Evolutionary conservation across 92 coral and sea anemone genomes (phyloP).

Genomic region (Phenganax stokvisi): DNA sequence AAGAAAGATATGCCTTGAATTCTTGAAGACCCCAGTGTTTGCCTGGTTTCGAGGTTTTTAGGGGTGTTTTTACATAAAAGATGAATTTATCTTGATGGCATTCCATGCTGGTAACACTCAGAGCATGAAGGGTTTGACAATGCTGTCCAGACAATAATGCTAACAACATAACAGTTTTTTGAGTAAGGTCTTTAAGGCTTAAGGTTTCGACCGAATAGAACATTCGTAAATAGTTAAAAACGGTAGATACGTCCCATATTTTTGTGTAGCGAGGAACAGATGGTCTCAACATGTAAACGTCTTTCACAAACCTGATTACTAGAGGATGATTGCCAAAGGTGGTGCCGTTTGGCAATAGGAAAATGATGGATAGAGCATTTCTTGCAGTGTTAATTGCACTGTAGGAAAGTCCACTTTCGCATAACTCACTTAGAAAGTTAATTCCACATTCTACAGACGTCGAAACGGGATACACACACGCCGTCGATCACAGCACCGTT

Average conservation of each 20-base stretch:
- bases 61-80: neutral
- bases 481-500: constrained; percentile 43
- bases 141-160: constrained; percentile 19
- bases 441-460: constrained; percentile 46
- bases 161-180: constrained; percentile 19
- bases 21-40: constrained; percentile 30
- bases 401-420: constrained; percentile 28
- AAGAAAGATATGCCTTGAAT: too few species aligned
- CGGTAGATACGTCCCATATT: neutral
- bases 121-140: constrained; percentile 9
- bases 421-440: constrained; percentile 37
- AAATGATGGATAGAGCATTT: constrained; percentile 42
- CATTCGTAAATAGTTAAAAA: constrained; percentile 8
- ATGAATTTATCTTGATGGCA: neutral
- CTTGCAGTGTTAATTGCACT: constrained; percentile 45
- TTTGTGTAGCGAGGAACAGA: constrained; percentile 18
- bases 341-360: constrained; percentile 14
- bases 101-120: constrained; percentile 21
- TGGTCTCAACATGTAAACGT: constrained; percentile 12
- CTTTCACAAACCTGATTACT: neutral
- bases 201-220: neutral
- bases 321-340: constrained; percentile 49
- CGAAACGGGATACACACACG: constrained; percentile 47
- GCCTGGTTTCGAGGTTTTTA: constrained; percentile 23
- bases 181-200: constrained; percentile 6